phyloP scores from a whole-genome alignment of 2,888 invertebrate genomes.

The Acanthacorydalis orientalis region DNA sequence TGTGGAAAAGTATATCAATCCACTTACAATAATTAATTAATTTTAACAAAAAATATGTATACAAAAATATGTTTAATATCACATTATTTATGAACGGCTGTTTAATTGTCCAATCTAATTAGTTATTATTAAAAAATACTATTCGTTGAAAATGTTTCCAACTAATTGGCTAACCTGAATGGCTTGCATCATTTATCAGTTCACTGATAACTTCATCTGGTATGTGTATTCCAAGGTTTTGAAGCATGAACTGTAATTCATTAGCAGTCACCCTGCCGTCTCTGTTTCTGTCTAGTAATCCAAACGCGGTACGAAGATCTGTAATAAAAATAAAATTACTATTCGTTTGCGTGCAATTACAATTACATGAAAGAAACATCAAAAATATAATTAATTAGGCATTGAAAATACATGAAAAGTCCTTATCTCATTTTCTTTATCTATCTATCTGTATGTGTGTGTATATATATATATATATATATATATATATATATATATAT shows the following conservation, averaged over 20 bases:
- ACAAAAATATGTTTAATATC: too few relatives aligned
- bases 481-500: too few relatives aligned
- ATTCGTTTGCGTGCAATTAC: neutral
- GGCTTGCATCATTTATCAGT: conserved; percentile 57
- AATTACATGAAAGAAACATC: too few relatives aligned
- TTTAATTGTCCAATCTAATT: neutral
- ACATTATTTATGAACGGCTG: neutral
- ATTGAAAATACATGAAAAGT: too few relatives aligned
- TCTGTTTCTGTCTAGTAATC: conserved; percentile 57
- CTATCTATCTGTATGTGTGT: too few relatives aligned
- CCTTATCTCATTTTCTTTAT: too few relatives aligned
- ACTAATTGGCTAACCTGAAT: conserved; percentile 35
- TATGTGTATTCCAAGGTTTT: conserved; percentile 58
- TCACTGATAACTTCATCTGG: conserved; percentile 56
- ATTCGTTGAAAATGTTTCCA: neutral
- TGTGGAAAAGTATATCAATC: too few relatives aligned
- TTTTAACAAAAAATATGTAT: too few relatives aligned
- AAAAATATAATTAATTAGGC: too few relatives aligned
- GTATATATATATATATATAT: too few relatives aligned
- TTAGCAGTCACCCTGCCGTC: conserved; percentile 60
- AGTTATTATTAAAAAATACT: neutral
- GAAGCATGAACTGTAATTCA: conserved; percentile 63
- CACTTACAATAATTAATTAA: too few relatives aligned
- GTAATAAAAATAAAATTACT: conserved; percentile 17
- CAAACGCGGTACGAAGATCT: conserved; percentile 66